Conservation (phyloP, 37 sponge, comb jelly and placozoan genomes). For the Axinella damicornis region DNA sequence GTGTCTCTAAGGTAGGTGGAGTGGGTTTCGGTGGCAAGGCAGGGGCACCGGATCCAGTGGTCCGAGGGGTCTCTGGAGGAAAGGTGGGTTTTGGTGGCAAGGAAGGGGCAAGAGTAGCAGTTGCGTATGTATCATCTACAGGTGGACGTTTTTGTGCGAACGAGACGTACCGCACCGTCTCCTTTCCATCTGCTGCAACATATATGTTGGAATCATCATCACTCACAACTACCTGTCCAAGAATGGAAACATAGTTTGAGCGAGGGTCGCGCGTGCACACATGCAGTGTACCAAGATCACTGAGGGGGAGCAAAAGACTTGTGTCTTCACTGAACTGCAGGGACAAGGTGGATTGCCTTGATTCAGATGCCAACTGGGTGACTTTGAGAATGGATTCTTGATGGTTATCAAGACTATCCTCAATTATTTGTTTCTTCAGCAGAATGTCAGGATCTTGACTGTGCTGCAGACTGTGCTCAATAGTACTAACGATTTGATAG, state of each 20-base stretch:
- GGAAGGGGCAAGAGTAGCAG: too few species aligned
- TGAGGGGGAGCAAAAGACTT: background rate
- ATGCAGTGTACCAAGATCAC: constrained; percentile 20
- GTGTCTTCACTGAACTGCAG: constrained; percentile 29
- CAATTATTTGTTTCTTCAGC: background rate
- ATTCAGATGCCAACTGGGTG: background rate
- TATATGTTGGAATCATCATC: constrained; percentile 28
- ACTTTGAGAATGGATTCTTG: constrained; percentile 26
- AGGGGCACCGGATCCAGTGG: too few species aligned
- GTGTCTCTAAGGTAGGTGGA: too few species aligned
- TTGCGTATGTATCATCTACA: too few species aligned
- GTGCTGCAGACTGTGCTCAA: constrained; percentile 1
- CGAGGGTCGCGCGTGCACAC: constrained; percentile 4
- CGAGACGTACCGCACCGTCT: too few species aligned
- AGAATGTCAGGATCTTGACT: background rate
- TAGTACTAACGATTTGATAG: background rate
- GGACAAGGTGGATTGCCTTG: constrained; percentile 37
- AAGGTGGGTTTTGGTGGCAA: too few species aligned
- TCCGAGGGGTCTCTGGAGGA: too few species aligned
- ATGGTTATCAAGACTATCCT: background rate
- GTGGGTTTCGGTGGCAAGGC: too few species aligned
- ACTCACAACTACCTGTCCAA: constrained; percentile 3
- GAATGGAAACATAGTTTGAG: background rate
- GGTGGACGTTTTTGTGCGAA: too few species aligned
- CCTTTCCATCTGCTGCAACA: background rate